phyloP scores from a whole-genome alignment of 2,797 vertebrate species.

The Diceros bicornis region DNA sequence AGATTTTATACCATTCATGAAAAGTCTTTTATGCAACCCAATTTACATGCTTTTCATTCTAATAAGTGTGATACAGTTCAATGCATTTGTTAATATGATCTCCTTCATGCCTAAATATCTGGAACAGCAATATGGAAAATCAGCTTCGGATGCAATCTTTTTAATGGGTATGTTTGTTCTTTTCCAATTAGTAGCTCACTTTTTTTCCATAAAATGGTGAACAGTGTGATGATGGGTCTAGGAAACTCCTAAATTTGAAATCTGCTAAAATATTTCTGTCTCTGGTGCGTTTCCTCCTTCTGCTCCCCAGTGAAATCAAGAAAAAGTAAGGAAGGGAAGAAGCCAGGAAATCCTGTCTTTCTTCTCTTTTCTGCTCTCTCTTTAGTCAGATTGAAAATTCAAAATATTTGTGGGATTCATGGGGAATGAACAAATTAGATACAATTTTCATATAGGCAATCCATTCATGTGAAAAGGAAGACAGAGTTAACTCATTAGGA shows the following conservation, averaged over 20 bases:
- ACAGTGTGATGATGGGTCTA: not conserved
- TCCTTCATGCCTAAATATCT: constrained; percentile 94
- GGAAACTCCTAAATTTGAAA: not conserved
- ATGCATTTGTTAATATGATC: constrained; percentile 91
- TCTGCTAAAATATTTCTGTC: not conserved
- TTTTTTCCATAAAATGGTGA: not conserved
- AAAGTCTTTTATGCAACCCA: constrained; percentile 89
- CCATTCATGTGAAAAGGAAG: not conserved
- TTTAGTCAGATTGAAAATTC: not conserved
- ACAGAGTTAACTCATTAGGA: not conserved
- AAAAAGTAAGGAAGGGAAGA: not conserved
- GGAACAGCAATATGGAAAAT: constrained; percentile 94
- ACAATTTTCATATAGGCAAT: not conserved
- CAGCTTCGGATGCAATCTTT: constrained; percentile 93
- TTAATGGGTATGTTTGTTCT: constrained; percentile 88
- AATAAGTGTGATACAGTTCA: constrained; percentile 91
- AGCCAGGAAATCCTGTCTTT: not conserved
- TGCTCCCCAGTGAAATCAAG: not conserved
- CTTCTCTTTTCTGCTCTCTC: not conserved
- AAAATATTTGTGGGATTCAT: not conserved
- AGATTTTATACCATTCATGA: constrained; percentile 93
- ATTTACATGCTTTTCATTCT: constrained; percentile 92
- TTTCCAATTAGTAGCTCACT: not conserved
- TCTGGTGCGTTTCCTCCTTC: not conserved
- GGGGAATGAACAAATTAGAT: not conserved